A percentile compares a stretch with the other conserved stretches of the same genome.
Conservation (phyloP, 2,797 vertebrate species). For the Lemur catta region DNA sequence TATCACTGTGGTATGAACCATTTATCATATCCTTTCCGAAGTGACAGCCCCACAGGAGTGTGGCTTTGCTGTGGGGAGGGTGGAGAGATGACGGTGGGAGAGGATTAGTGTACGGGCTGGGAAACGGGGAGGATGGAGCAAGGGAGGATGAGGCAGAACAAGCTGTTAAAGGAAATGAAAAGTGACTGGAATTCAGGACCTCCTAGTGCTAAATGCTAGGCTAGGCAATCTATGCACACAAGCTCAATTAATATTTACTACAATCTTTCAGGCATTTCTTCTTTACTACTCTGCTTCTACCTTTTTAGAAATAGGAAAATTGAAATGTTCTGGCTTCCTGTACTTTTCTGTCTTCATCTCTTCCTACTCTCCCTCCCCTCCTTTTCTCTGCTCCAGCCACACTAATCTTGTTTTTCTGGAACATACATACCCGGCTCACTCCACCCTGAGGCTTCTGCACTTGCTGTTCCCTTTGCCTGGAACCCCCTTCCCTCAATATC, state of each 20-base stretch:
- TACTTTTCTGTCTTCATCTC: not conserved
- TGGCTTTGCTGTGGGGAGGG: not conserved
- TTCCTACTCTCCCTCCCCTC: not conserved
- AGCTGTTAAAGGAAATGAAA: not conserved
- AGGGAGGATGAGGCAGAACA: not conserved
- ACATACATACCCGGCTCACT: not conserved
- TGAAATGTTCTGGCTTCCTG: not conserved
- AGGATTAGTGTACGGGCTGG: too few species aligned
- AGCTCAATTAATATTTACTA: not conserved
- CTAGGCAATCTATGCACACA: not conserved
- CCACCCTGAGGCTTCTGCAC: not conserved
- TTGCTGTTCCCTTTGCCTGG: not conserved
- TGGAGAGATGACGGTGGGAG: not conserved
- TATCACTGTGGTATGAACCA: constrained; percentile 14
- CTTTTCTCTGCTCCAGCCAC: not conserved
- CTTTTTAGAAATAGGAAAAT: not conserved
- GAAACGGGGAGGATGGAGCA: not conserved
- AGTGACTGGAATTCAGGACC: not conserved
- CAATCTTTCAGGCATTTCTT: not conserved
- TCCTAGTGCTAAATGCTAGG: not conserved
- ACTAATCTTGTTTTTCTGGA: not conserved
- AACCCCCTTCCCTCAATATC: not conserved
- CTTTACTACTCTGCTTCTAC: not conserved
- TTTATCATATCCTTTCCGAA: constrained; percentile 44
- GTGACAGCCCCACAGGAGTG: constrained; percentile 24